Conservation (phyloP, 1,140 invertebrate species). For the Matsumurasca onukii region DNA sequence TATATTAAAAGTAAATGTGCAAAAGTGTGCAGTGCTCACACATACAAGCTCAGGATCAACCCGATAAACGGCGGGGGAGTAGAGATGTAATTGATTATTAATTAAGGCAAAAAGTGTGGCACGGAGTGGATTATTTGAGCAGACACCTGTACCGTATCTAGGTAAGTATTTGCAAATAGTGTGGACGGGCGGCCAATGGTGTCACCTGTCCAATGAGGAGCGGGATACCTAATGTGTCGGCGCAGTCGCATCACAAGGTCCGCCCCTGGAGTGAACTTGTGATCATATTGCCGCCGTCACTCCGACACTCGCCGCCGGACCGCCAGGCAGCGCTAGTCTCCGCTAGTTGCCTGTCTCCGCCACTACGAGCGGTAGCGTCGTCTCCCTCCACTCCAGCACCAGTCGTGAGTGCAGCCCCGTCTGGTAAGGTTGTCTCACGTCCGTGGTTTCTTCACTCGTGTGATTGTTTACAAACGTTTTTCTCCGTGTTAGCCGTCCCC, state of each 20-base stretch:
- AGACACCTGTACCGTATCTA: conserved; percentile 25
- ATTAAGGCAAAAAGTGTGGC: background rate
- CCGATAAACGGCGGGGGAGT: background rate
- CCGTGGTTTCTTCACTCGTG: background rate
- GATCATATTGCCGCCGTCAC: background rate
- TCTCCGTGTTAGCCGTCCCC: background rate
- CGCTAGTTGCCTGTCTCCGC: background rate
- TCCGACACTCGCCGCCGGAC: background rate
- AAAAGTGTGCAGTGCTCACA: too few relatives aligned
- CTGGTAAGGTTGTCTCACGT: background rate
- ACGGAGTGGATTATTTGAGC: conserved; percentile 21
- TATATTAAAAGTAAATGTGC: too few relatives aligned
- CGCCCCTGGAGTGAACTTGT: background rate
- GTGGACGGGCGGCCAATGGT: conserved; percentile 16
- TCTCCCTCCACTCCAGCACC: background rate
- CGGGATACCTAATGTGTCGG: conserved; percentile 1
- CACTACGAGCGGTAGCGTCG: conserved; percentile 10
- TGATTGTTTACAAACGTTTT: background rate
- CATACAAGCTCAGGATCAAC: too few relatives aligned
- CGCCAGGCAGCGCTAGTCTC: background rate
- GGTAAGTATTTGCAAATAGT: conserved; percentile 19
- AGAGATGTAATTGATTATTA: conserved; percentile 19
- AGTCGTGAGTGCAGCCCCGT: background rate
- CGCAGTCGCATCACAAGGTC: conserved; percentile 1
- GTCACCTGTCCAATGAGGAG: conserved; percentile 13